Conservation (phyloP, 2,113 vertebrate genomes). For the Anoura caudifer region DNA sequence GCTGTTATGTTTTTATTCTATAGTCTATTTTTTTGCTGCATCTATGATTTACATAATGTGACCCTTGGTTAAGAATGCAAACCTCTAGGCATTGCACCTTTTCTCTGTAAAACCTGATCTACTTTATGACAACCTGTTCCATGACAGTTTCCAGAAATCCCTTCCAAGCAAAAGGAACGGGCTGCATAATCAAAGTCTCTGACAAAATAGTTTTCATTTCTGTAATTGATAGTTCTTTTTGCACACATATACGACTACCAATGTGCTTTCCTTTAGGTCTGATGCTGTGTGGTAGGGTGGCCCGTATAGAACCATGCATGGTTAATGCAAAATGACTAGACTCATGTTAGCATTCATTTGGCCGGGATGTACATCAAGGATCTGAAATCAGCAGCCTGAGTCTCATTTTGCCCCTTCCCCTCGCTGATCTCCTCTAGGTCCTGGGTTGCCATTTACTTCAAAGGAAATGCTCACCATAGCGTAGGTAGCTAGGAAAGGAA, state of each 20-base stretch:
- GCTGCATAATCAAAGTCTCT: not conserved
- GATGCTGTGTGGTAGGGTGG: not conserved
- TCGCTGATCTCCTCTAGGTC: not conserved
- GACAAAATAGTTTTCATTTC: not conserved
- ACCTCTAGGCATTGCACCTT: not conserved
- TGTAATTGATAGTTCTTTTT: not conserved
- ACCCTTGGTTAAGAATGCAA: conserved; percentile 31
- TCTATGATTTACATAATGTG: not conserved
- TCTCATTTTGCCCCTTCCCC: not conserved
- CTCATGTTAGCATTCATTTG: not conserved
- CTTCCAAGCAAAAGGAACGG: not conserved
- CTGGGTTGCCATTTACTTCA: not conserved
- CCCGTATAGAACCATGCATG: not conserved
- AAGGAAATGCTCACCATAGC: not conserved
- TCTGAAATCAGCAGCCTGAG: conserved; percentile 14
- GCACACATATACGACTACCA: fast-evolving
- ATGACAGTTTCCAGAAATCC: not conserved
- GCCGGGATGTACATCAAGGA: not conserved
- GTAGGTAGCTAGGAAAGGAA: conserved; percentile 3
- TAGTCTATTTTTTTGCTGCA: not conserved
- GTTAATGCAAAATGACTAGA: not conserved
- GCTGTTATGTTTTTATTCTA: not conserved
- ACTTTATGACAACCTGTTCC: not conserved
- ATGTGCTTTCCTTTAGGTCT: not conserved
- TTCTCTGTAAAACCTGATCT: not conserved